A percentile compares a stretch with the other conserved stretches of the same genome.
These are phyloP conservation scores for Dendrolimus punctatus DNA, from an alignment of 1,140 invertebrate species.

Conservation along the genomic window DNA sequence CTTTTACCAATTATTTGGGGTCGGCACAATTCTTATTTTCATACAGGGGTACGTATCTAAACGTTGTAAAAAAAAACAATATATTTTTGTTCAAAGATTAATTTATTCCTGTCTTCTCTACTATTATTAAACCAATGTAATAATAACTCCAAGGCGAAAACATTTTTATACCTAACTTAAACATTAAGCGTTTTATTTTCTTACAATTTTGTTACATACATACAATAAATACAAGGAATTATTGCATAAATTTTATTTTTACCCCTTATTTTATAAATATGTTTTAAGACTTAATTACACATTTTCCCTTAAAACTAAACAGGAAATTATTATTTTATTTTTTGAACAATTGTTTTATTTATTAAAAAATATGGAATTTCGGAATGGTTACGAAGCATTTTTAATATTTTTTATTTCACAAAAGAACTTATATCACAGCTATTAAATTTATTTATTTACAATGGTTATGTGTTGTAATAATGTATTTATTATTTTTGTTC, in stretches of 20 bases:
- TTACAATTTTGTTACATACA: constrained; percentile 36
- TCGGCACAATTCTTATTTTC: no score
- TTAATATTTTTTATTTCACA: constrained; percentile 25
- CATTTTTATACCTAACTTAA: constrained; percentile 24
- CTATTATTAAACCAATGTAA: constrained; percentile 51
- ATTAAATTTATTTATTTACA: constrained; percentile 42
- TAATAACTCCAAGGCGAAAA: constrained; percentile 44
- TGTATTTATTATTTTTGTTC: constrained; percentile 15
- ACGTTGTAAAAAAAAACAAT: neutral
- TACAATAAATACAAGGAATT: constrained; percentile 61
- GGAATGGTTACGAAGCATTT: constrained; percentile 14
- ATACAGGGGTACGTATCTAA: no score
- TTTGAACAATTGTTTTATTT: constrained; percentile 24
- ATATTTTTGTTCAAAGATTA: constrained; percentile 17
- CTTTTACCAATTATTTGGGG: no score
- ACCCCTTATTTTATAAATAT: constrained; percentile 26
- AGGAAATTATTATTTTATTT: constrained; percentile 39
- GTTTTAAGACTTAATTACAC: constrained; percentile 20
- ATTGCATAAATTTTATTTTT: constrained; percentile 27
- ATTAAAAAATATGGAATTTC: constrained; percentile 29
- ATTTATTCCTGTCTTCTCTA: constrained; percentile 55
- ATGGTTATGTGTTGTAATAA: constrained; percentile 21
- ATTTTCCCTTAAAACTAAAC: constrained; percentile 60
- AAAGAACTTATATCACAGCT: constrained; percentile 61
- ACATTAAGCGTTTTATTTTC: constrained; percentile 20